A percentile compares a stretch with the other conserved stretches of the same genome.
Evolutionary conservation across 2,113 vertebrate genomes (phyloP).

Genomic region (Mola mola): DNA sequence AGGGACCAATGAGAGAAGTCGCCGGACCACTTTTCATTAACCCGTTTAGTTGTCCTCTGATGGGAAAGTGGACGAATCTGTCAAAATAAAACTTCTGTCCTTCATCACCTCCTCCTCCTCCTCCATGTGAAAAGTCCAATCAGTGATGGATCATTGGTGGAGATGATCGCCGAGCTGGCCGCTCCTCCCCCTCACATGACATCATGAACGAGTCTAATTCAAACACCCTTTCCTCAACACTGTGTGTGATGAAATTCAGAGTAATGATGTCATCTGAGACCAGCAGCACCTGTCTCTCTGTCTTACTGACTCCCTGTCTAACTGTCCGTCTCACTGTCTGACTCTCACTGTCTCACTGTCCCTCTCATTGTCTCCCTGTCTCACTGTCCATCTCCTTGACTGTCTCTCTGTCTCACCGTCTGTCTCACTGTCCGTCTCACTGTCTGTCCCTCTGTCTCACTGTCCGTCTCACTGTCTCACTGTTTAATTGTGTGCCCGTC

Average conservation of each 20-base stretch:
- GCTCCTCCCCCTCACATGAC: no score
- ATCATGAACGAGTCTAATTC: slow-evolving; percentile 92
- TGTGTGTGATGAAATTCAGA: slow-evolving; percentile 79
- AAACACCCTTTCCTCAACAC: slow-evolving; percentile 80
- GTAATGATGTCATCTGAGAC: slow-evolving; percentile 94
- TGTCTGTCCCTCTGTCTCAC: neutral
- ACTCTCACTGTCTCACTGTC: neutral
- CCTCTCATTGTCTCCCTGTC: neutral
- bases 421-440: neutral
- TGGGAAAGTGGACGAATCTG: no score
- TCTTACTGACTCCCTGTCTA: neutral
- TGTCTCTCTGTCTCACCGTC: neutral
- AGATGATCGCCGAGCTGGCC: no score
- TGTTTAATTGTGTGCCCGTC: no score
- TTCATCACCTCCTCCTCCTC: neutral
- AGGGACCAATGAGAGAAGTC: no score
- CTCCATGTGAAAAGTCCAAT: no score
- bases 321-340: neutral
- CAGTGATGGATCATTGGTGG: no score
- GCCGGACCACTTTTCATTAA: no score
- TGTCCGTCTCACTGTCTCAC: neutral
- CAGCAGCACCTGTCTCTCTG: neutral
- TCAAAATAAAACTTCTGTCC: no score
- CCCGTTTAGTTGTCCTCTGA: no score
- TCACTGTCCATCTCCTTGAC: neutral